phyloP scores from a whole-genome alignment of 2,888 invertebrate genomes.

The Pseudococcus viburni region DNA sequence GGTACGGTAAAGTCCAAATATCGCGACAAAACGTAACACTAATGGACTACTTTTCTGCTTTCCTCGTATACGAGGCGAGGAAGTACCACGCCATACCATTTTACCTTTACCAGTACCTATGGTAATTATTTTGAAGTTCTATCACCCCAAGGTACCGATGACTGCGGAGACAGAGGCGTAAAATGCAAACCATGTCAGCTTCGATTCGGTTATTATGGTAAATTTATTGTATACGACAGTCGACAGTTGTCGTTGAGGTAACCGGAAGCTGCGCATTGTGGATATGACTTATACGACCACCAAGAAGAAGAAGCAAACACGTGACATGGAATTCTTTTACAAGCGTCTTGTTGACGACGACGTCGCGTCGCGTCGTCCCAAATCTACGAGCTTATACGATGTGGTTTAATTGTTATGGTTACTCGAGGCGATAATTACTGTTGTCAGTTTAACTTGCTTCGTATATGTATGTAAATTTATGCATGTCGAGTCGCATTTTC shows the following conservation, averaged over 20 bases:
- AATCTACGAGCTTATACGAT: not conserved
- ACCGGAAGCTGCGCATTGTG: conserved; percentile 42
- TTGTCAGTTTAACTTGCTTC: not conserved
- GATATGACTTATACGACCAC: not conserved
- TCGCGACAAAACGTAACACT: not conserved
- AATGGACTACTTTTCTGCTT: conserved; percentile 16
- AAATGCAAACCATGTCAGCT: conserved; percentile 47
- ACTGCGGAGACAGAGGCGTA: not conserved
- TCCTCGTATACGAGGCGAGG: not conserved
- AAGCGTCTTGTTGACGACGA: not conserved
- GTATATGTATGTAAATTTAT: not conserved
- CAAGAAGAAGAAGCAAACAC: conserved; percentile 4
- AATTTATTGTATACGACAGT: conserved; percentile 24
- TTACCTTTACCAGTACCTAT: not conserved
- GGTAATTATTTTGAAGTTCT: conserved; percentile 16
- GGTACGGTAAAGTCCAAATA: conserved; percentile 26
- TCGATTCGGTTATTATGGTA: conserved; percentile 37
- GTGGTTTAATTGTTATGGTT: conserved; percentile 17
- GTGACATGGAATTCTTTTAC: conserved; percentile 36
- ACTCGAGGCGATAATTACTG: conserved; percentile 3
- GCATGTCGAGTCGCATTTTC: not conserved
- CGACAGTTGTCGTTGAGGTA: conserved; percentile 13
- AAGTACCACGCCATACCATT: not conserved
- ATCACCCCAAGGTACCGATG: not conserved
- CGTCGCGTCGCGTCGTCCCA: not conserved